A percentile compares a stretch with the other conserved stretches of the same genome.
Conservation (phyloP, 2,113 vertebrate genomes). For the Podarcis raffonei region DNA sequence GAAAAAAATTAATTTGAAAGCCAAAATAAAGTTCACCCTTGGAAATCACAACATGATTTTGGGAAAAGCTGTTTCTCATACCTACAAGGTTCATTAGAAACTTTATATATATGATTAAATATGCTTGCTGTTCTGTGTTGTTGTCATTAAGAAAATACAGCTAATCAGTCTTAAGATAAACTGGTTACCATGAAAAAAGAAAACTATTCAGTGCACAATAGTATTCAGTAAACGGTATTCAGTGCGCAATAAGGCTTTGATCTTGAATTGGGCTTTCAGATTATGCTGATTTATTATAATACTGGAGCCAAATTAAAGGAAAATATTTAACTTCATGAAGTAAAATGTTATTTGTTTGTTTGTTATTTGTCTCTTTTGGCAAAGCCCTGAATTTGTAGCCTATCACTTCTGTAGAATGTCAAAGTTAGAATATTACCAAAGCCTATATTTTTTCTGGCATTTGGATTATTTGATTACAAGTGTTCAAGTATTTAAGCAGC, state of each 20-base stretch:
- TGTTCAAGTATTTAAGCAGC: not conserved
- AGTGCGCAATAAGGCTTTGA: not conserved
- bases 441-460: not conserved
- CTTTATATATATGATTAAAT: not conserved
- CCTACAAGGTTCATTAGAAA: not conserved
- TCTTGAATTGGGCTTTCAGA: not conserved
- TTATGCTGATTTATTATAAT: not conserved
- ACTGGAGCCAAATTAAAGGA: not conserved
- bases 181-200: not conserved
- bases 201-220: not conserved
- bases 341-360: not conserved
- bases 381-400: not conserved
- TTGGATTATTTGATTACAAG: not conserved
- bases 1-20: not conserved
- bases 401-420: not conserved
- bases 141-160: not conserved
- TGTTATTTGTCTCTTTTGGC: not conserved
- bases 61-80: not conserved
- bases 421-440: not conserved
- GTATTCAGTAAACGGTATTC: not conserved
- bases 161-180: not conserved
- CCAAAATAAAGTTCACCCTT: not conserved
- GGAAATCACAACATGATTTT: constrained; percentile 4
- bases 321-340: not conserved
- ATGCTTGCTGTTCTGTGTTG: not conserved